Base-by-base conservation (phyloP, 2,113 vertebrate species). In the Bostrychus sinensis region DNA sequence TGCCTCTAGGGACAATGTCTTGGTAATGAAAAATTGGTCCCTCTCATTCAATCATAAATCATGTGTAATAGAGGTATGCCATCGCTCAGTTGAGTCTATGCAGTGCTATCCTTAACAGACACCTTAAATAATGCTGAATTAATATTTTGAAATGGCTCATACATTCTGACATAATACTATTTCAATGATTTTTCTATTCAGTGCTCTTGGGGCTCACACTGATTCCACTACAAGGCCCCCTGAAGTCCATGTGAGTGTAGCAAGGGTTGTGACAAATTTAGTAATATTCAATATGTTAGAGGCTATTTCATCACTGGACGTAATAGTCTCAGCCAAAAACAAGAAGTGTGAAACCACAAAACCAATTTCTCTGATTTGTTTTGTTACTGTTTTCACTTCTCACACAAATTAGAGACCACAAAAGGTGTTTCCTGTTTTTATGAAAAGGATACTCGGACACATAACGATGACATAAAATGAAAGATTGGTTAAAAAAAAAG, bases 91-190 rank as follows among this genome's bases (percentile, higher is more conserved):
- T 16, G 74, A 72, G 74, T 75, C 80, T 13, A 74, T 60, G 74
- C 73, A 76, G 83, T 37, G 79, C 81, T 59, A 46, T 62, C 75
- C 75, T 81, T 84, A 89, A 88, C 80, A 79, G 85, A 88, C 89
- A 89, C 71, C 79, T 88, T 71, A 74, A 88, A 86, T 89, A 89
- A 89, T 84, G 75, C 81, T 81, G 79, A 86, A 89, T 90, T 90
- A 89, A 90, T 90, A 89, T 90, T 90, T 90, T 78, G 82, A 88
- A 86, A 86, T 67, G 85, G 84, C 81, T 90, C 87, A 89, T 90
- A 88, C 72, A 88, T 90, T 71, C 84, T 86, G 73, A 75, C 83
- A 85, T 82, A 88, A 89, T 84, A 80, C 60, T 74, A 85, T 88
- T 77, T 83, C 75, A 81, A 82, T 85, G 70, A 81, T 85, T 85